Base-by-base conservation (phyloP, 2,888 invertebrate species). In the Drosophila melanocephala region DNA sequence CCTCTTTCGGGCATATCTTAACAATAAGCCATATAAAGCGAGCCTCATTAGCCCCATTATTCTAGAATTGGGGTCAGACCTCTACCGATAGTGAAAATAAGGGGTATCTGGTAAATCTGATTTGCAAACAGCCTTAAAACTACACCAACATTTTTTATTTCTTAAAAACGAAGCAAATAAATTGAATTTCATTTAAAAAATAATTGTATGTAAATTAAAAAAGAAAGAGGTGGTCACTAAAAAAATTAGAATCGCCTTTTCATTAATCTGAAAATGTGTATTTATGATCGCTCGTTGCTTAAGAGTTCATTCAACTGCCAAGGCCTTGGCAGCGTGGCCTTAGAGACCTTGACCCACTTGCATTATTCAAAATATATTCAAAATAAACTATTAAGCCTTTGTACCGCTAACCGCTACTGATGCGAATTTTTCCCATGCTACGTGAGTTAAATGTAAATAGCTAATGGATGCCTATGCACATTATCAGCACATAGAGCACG, bases 401-500 rank as follows among this genome's bases (percentile, higher is more conserved):
- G 1, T 12, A n/a, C 28, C 30, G 19, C 12, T 6, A 52, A 30
- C 51, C 10, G n/a, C n/a, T 12, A 30, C 30, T 52, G 12, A 32
- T 30, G n/a, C 5, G n/a, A n/a, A 52, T 30, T n/a, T 52, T 30
- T 3, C 19, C 19, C 28, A 19, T 6, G n/a, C 30, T 52, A 30
- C n/a, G 52, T 52, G 52, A 32, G 2, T 52, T 30, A 30, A 28
- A 52, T 52, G 19, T 30, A 5, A 52, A 14, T 30, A 2, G 12
- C 30, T 3, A 30, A 52, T 19, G n/a, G 30, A 52, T 30, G 30
- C 6, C 7, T n/a, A 12, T 52, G 19, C 5, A 30, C 52, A 6
- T 52, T 30, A 52, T 52, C 51, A 19, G 51, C 51, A 51, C 51
- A 19, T 7, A 47, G 16, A 47, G 47, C 26, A 47, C 26, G 26